Evolutionary conservation across 2,797 vertebrate genomes (phyloP).

Genomic region (Ptychobarbus kaznakovi): DNA sequence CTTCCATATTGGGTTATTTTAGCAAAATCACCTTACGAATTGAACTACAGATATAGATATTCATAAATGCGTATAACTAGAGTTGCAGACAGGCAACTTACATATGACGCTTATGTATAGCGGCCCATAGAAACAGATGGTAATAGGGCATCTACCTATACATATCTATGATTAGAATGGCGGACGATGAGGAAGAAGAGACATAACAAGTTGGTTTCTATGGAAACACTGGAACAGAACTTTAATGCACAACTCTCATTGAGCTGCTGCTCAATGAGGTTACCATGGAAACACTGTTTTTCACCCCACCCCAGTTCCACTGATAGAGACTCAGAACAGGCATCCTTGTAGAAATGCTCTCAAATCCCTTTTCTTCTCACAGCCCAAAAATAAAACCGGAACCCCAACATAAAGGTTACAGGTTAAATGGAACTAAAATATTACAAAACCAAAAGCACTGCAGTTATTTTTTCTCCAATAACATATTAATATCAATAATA

Average conservation of each 20-base stretch:
- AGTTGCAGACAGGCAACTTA: not conserved
- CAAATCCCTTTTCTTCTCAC: constrained; percentile 27
- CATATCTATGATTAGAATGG: not conserved
- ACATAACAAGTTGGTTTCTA: constrained; percentile 3
- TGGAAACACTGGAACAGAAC: constrained; percentile 64
- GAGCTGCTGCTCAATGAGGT: constrained; percentile 61
- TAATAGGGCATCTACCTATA: not conserved
- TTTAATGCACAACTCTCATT: constrained; percentile 70
- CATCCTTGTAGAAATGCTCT: constrained; percentile 30
- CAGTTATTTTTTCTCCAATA: constrained; percentile 28
- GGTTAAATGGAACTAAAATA: constrained; percentile 43
- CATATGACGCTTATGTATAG: not conserved
- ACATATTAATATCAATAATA: constrained; percentile 61
- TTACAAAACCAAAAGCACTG: constrained; percentile 45
- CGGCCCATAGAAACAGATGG: not conserved
- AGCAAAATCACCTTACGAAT: not conserved
- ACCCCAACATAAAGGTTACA: constrained; percentile 15
- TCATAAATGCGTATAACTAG: not conserved
- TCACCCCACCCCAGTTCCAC: not conserved
- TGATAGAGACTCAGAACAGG: constrained; percentile 22
- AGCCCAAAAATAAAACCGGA: constrained; percentile 38
- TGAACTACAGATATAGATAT: not conserved
- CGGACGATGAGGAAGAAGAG: constrained; percentile 8
- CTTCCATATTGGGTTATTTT: not conserved
- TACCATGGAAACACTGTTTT: constrained; percentile 61